A percentile compares a stretch with the other conserved stretches of the same genome.
phyloP scores from a whole-genome alignment of 2,113 vertebrate genomes.

The Ctenomys sociabilis region DNA sequence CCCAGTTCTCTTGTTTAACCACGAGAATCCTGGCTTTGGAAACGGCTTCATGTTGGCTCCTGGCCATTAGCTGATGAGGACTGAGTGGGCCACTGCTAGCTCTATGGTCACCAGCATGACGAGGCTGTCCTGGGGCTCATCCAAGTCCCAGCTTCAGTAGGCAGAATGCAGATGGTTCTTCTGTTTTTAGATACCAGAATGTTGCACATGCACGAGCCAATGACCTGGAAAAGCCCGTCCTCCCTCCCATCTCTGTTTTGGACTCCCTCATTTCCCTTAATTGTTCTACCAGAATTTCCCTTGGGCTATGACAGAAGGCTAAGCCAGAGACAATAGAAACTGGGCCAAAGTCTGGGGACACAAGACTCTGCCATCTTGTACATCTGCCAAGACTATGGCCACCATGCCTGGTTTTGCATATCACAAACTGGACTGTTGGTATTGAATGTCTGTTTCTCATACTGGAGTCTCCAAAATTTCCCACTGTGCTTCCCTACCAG shows the following conservation, averaged over 20 bases:
- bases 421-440: not conserved
- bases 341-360: not conserved
- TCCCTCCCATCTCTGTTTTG: constrained; percentile 49
- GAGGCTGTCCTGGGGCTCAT: constrained; percentile 44
- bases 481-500: not conserved
- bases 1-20: not conserved
- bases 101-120: not conserved
- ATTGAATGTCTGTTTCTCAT: not conserved
- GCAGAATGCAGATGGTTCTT: constrained; percentile 75
- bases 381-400: not conserved
- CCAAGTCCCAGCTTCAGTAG: constrained; percentile 41
- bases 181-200: constrained; percentile 74
- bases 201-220: constrained; percentile 45
- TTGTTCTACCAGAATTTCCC: constrained; percentile 31
- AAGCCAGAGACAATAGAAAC: not conserved
- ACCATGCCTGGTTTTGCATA: not conserved
- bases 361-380: not conserved
- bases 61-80: constrained; percentile 44
- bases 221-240: constrained; percentile 76
- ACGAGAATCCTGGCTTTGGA: not conserved
- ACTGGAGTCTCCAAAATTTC: not conserved
- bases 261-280: constrained; percentile 7
- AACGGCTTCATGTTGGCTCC: constrained; percentile 38
- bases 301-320: not conserved
- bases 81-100: constrained; percentile 25